Evolutionary conservation across 2,888 invertebrate species (phyloP), one percentile per base, ranked within the genome.

Genomic region (Gasteruption jaculator): DNA sequence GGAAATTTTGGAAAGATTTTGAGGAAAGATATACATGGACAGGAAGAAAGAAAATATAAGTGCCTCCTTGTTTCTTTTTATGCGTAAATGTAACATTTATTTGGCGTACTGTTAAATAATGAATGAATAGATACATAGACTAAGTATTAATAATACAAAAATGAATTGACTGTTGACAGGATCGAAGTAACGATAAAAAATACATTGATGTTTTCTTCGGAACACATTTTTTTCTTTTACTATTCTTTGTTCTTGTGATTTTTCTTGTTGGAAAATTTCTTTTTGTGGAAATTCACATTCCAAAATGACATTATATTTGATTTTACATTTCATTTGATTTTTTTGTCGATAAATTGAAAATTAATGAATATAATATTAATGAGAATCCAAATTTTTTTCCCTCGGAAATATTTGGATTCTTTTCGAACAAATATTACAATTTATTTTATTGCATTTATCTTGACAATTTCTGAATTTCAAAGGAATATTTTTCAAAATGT

Each of bases 1-100:
- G n/a, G n/a, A n/a, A n/a, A n/a, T n/a, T n/a, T n/a, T n/a, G n/a
- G n/a, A n/a, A n/a, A n/a, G n/a, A n/a, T n/a, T n/a, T n/a, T n/a
- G n/a, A n/a, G n/a, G n/a, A n/a, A n/a, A n/a, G n/a, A n/a, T n/a
- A n/a, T n/a, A n/a, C n/a, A n/a, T n/a, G n/a, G n/a, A n/a, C n/a
- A n/a, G n/a, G n/a, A n/a, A n/a, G n/a, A n/a, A n/a, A n/a, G n/a
- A n/a, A n/a, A n/a, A n/a, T n/a, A n/a, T n/a, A n/a, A n/a, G n/a
- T n/a, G n/a, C n/a, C n/a, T n/a, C n/a, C n/a, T n/a, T n/a, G n/a
- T n/a, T 22, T 22, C 10, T 15, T 4, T 8, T 12, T 55, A 51
- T 65, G 66, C 63, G 62, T 68, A 67, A 68, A 65, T 66, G 60
- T 66, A 68, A 69, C 68, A 68, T 69, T 69, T 69, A 69, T 69